Evolutionary conservation across 2,888 invertebrate species (phyloP).

Genomic region (Actias luna): DNA sequence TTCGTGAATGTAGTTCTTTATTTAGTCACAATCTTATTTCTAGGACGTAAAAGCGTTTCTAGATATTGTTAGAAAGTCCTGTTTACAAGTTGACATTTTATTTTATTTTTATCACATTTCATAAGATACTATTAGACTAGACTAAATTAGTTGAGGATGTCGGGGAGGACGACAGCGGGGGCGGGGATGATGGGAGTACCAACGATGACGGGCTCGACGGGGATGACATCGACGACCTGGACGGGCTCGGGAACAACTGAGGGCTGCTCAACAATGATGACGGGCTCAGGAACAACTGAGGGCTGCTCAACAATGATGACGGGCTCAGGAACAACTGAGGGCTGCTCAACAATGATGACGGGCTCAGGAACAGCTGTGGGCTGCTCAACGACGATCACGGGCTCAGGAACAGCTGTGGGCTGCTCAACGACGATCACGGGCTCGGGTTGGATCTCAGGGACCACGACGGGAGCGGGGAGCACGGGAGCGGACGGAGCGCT

Average conservation of each 20-base stretch:
- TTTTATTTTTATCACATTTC: background rate
- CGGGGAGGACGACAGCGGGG: slow-evolving; percentile 45
- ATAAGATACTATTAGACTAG: background rate
- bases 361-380: slow-evolving; percentile 21
- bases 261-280: slow-evolving; percentile 14
- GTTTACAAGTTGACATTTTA: background rate
- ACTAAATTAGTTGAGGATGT: slow-evolving; percentile 40
- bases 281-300: too few species aligned
- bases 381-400: slow-evolving; percentile 12
- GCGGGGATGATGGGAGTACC: slow-evolving; percentile 41
- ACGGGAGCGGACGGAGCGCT: slow-evolving; percentile 11
- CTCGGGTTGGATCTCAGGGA: slow-evolving; percentile 10
- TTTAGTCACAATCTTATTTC: slow-evolving; percentile 6
- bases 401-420: background rate
- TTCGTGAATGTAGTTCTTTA: slow-evolving; percentile 7
- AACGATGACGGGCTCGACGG: slow-evolving; percentile 36
- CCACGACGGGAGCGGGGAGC: slow-evolving; percentile 5
- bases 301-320: background rate
- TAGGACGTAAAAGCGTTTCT: slow-evolving; percentile 5
- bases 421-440: slow-evolving; percentile 13
- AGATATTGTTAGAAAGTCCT: background rate
- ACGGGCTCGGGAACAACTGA: slow-evolving; percentile 26
- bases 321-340: slow-evolving; percentile 19
- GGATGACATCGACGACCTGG: slow-evolving; percentile 27
- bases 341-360: slow-evolving; percentile 12